Conservation (phyloP, 2,797 vertebrate species). For the Rallus crepitans region DNA sequence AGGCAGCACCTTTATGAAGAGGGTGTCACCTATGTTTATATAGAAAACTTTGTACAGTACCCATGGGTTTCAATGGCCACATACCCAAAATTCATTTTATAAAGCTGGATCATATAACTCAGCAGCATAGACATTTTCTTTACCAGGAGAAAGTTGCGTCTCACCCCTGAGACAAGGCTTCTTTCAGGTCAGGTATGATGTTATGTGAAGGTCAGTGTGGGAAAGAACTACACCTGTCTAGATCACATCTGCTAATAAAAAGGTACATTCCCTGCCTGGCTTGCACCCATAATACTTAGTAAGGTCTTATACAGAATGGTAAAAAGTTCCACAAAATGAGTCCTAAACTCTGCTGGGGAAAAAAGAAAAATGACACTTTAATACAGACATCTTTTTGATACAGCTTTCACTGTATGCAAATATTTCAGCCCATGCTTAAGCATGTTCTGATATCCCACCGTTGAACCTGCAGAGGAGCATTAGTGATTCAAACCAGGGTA, state of each 20-base stretch:
- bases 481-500: conserved; percentile 19
- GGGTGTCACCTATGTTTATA: not conserved
- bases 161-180: not conserved
- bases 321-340: not conserved
- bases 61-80: not conserved
- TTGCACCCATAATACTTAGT: not conserved
- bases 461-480: conserved; percentile 23
- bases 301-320: not conserved
- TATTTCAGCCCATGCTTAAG: conserved; percentile 10
- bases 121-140: not conserved
- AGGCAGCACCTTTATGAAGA: not conserved
- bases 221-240: not conserved
- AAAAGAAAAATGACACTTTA: not conserved
- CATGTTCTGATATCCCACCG: not conserved
- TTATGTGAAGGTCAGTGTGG: not conserved
- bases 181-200: not conserved
- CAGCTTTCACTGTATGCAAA: not conserved
- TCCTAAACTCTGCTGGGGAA: not conserved
- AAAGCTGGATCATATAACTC: not conserved
- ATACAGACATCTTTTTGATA: not conserved
- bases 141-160: not conserved
- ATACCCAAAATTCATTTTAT: not conserved
- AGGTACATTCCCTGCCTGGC: not conserved
- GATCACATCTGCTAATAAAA: not conserved
- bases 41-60: not conserved